These are phyloP conservation scores for Molothrus ater DNA, from an alignment of 2,797 vertebrate genomes.

Conservation along the genomic window DNA sequence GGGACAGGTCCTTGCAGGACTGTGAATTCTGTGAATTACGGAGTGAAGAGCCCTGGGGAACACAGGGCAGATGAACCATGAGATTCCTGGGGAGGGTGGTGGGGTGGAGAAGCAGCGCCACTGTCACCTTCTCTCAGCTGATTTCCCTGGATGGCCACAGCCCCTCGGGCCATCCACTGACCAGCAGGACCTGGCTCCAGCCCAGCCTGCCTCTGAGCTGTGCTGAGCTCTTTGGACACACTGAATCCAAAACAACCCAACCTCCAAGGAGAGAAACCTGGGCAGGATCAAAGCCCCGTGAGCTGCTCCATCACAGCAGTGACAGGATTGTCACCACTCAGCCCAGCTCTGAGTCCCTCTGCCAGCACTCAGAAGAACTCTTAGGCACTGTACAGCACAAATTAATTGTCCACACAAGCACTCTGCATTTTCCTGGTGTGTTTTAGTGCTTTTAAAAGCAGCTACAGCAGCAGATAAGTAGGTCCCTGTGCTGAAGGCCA, in stretches of 20 bases:
- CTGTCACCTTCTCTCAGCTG: background rate
- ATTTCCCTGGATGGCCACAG: background rate
- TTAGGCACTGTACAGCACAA: background rate
- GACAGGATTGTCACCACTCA: background rate
- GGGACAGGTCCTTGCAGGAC: background rate
- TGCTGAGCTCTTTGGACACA: background rate
- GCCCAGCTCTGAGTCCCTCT: background rate
- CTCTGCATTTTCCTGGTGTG: background rate
- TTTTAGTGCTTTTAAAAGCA: background rate
- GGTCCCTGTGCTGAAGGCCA: background rate
- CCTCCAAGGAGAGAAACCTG: background rate
- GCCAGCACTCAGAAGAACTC: background rate
- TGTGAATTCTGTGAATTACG: fast-evolving
- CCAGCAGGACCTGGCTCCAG: background rate
- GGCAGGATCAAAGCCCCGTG: background rate
- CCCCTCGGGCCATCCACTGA: background rate
- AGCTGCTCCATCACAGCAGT: background rate
- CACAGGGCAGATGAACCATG: fast-evolving
- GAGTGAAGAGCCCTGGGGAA: background rate
- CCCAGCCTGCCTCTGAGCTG: background rate
- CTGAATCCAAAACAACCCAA: no score
- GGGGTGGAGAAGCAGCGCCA: background rate
- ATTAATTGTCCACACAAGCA: background rate
- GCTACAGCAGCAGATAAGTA: background rate
- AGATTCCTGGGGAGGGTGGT: background rate